Base-by-base conservation (phyloP, 1,140 invertebrate genomes). In the Acromyrmex echinatior region DNA sequence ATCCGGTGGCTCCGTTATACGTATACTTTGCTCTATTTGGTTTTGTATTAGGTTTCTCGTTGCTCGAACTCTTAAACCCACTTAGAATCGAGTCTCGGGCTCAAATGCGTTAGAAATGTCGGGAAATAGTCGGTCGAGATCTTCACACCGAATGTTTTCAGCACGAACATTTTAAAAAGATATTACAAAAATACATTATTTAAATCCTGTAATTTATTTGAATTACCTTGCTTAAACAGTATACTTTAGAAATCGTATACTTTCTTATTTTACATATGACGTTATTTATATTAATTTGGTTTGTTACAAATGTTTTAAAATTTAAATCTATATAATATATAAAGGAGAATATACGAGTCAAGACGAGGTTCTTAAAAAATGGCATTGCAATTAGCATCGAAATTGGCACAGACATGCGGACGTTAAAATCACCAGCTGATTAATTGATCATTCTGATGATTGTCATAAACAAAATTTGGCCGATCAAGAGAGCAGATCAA, bases 1-100 rank as follows among this genome's bases (percentile, higher is more conserved):
- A 39, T 62, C 21, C 68, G 39, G 53, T 82, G 65, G 78, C 68
- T 74, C 80, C 80, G 80, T 81, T 81, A 81, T 81, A 81, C 65
- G 31, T 76, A 6, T 51, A 49, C 56, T 25, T 14, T 62, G 70
- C 39, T 84, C 14, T 84, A 62, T 84, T 84, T 84, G 56, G 14
- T 62, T 74, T 84, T 62, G 70, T 62, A 28, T 84, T 62, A 76
- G 56, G 56, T 31, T 58, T 62, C 39, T 45, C 25, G 18, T 35
- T 84, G 56, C 39, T 14, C 16, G 56, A 76, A 49, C 80, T 74
- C 25, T 84, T 84, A 74, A 28, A 51, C 39, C 49, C 70, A 63
- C 45, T 84, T 84, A 76, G 45, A 76, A 58, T 49, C 63, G 31
- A 73, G 53, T 74, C 25, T 82, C 9, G 3, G 25, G 45, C 10